Evolutionary conservation across 2,113 vertebrate species (phyloP).

Genomic region (Bolborhynchus lineola): DNA sequence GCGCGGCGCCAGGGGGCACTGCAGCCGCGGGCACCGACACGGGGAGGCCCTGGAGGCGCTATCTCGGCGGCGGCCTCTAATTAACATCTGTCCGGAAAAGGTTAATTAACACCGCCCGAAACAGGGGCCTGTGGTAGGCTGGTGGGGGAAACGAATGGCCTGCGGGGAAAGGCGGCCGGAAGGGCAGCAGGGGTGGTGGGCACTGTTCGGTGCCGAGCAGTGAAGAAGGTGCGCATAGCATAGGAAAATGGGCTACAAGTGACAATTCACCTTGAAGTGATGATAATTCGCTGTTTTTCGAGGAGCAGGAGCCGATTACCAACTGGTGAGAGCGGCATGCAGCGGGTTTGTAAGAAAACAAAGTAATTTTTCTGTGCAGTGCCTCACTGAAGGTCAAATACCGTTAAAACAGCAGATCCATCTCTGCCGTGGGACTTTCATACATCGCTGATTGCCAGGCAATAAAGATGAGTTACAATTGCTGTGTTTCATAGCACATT

Average conservation of each 20-base stretch:
- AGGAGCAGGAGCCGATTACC: rapidly evolving
- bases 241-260: rapidly evolving
- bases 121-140: not conserved
- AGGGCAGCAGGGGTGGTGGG: not conserved
- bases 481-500: rapidly evolving
- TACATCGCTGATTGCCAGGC: rapidly evolving
- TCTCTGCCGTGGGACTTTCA: not conserved
- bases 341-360: not conserved
- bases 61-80: not conserved
- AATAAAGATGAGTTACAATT: not conserved
- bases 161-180: not conserved
- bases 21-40: no score
- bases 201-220: rapidly evolving
- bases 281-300: not conserved
- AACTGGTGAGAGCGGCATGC: rapidly evolving
- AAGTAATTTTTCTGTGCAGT: not conserved
- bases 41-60: rapidly evolving
- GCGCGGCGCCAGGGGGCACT: not conserved
- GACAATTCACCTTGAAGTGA: not conserved
- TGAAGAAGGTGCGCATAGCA: rapidly evolving
- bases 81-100: not conserved
- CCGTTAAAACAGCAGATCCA: rapidly evolving
- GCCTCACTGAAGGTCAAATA: not conserved
- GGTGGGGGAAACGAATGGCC: no score
- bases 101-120: not conserved